phyloP scores from a whole-genome alignment of 2,888 invertebrate species.

The Habroteleia sp. region DNA sequence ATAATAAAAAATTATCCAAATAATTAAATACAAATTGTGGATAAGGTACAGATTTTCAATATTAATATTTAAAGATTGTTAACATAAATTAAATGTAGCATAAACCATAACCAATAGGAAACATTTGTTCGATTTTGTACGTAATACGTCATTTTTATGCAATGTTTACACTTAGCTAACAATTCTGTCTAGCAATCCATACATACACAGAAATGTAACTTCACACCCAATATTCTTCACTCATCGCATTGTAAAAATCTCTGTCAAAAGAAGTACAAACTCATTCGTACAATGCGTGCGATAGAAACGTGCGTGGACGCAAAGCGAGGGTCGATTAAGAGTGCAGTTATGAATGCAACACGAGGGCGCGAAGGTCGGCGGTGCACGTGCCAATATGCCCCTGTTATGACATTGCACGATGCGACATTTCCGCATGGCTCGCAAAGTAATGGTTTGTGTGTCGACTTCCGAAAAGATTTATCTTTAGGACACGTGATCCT shows the following conservation, averaged over 20 bases:
- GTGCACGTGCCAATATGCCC: conserved; percentile 75
- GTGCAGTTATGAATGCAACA: conserved; percentile 71
- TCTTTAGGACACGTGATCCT: conserved; percentile 71
- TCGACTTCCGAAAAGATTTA: conserved; percentile 74
- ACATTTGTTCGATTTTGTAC: no score
- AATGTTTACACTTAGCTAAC: conserved; percentile 24
- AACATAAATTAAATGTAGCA: no score
- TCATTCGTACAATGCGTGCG: conserved; percentile 16
- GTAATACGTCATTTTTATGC: no score
- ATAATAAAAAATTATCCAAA: no score
- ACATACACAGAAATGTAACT: conserved; percentile 33
- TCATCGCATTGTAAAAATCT: conserved; percentile 47
- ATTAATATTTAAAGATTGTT: no score
- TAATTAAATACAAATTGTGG: no score
- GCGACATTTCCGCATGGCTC: conserved; percentile 72
- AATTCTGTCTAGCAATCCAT: conserved; percentile 1
- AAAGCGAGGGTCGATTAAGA: conserved; percentile 57
- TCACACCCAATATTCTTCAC: conserved; percentile 37
- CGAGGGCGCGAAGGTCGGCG: conserved; percentile 73
- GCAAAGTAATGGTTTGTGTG: conserved; percentile 65
- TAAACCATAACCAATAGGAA: no score
- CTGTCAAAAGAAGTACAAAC: conserved; percentile 50
- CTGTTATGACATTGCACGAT: conserved; percentile 79
- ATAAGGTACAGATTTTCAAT: no score
- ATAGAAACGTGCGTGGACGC: conserved; percentile 22